Percentiles rank a stretch among this genome's conserved stretches.
Conservation (phyloP, 2,113 vertebrate species). For the Maylandia zebra region DNA sequence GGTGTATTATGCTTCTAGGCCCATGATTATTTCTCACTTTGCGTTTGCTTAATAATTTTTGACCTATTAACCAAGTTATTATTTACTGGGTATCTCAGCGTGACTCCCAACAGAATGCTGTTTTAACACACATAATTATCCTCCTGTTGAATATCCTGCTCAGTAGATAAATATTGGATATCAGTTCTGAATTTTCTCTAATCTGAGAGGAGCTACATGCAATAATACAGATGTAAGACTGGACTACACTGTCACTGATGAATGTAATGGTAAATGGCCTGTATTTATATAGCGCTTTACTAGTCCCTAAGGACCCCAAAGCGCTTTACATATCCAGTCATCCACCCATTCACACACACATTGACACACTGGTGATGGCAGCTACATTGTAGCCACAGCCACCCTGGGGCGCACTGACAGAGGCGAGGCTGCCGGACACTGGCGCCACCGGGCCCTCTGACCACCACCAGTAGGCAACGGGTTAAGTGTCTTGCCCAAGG, state of each 20-base stretch:
- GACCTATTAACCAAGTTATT: not conserved
- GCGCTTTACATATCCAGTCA: too few species aligned
- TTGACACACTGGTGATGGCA: too few species aligned
- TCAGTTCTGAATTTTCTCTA: not conserved
- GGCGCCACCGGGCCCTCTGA: too few species aligned
- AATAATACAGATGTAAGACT: not conserved
- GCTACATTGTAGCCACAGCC: too few species aligned
- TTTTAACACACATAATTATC: not conserved
- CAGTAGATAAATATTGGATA: not conserved
- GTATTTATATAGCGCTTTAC: too few species aligned
- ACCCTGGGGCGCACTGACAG: too few species aligned
- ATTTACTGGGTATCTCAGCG: not conserved
- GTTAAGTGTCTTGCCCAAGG: too few species aligned
- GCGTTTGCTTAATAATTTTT: not conserved
- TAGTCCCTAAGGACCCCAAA: too few species aligned
- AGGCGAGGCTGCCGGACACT: too few species aligned
- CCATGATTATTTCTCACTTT: not conserved
- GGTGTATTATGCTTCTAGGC: not conserved
- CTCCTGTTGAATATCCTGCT: not conserved
- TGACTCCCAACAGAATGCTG: not conserved
- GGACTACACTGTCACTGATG: not conserved
- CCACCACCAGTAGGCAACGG: too few species aligned
- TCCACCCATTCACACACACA: too few species aligned
- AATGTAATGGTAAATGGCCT: not conserved
- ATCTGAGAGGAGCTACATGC: not conserved